Base-by-base conservation (phyloP, 1,140 invertebrate genomes). In the Drosophila lowei region DNA sequence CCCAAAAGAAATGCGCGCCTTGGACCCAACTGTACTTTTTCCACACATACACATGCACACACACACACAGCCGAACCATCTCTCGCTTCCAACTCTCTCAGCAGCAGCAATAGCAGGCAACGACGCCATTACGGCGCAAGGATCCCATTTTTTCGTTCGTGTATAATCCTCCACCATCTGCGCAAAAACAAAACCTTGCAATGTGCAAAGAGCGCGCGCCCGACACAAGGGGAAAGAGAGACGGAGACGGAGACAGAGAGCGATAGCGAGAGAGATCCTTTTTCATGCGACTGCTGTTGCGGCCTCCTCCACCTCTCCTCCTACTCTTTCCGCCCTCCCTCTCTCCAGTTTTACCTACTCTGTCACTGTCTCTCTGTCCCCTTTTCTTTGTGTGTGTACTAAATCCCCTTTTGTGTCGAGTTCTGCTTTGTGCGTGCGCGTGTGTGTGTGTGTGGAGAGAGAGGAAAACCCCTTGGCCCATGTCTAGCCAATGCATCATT, bases 101-200 rank as follows among this genome's bases (percentile, higher is more conserved):
- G 55, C 50, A 54, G 46, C 56, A 67, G 50, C 38, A 57, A 46
- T 28, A 61, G 47, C 52, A 60, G 44, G 41, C 49, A 52, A 52
- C 21, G 47, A 50, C 62, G 64, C 46, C 59, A 61, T 52, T 64
- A 61, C 72, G 57, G 71, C 75, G 60, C 74, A 78, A 86, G 83
- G 83, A 86, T 86, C 83, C 83, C 83, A 86, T 79, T 85, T 77
- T 73, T 73, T 30, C 58, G 63, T 62, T 80, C 63, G 63, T 58
- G 77, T 61, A 83, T 89, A 86, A 86, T 83, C 83, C 83, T 86
- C 83, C 83, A 86, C 83, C 83, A 86, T 86, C 78, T 86, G 83
- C 83, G 83, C 83, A 86, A 86, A 88, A 86, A 83, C 72, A 81
- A 78, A 86, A 88, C 81, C 81, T 86, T 85, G 72, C 81, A 75